These are phyloP conservation scores for Smutsia temminckii DNA, from an alignment of 2,797 vertebrate genomes.

Conservation along the genomic window DNA sequence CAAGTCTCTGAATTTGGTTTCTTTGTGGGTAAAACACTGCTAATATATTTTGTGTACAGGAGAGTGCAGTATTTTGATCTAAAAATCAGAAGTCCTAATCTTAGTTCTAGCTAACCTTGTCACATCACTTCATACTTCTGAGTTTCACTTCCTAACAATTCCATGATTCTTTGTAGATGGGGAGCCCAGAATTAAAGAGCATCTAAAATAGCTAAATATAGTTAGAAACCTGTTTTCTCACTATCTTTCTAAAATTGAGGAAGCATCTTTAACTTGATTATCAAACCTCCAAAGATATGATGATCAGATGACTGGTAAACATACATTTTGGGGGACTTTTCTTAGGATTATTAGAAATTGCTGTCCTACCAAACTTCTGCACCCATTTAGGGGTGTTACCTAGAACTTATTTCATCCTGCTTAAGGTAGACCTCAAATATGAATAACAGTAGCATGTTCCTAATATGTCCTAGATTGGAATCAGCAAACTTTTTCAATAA, in stretches of 20 bases:
- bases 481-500: not conserved
- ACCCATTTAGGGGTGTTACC: not conserved
- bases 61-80: not conserved
- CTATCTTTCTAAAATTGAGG: not conserved
- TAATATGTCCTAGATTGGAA: not conserved
- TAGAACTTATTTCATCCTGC: not conserved
- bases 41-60: not conserved
- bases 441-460: not conserved
- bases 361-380: not conserved
- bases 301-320: not conserved
- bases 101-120: not conserved
- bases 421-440: not conserved
- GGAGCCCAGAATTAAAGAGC: not conserved
- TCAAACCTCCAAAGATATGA: not conserved
- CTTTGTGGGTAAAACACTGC: not conserved
- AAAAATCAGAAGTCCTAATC: not conserved
- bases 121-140: not conserved
- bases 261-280: constrained; percentile 20
- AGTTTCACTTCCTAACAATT: not conserved
- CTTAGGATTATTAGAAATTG: not conserved
- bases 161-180: not conserved
- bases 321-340: not conserved
- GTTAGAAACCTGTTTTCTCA: not conserved
- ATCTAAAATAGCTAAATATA: not conserved
- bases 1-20: not conserved